phyloP scores from a whole-genome alignment of 2,888 invertebrate species.

The Oxyscelio sp. region DNA sequence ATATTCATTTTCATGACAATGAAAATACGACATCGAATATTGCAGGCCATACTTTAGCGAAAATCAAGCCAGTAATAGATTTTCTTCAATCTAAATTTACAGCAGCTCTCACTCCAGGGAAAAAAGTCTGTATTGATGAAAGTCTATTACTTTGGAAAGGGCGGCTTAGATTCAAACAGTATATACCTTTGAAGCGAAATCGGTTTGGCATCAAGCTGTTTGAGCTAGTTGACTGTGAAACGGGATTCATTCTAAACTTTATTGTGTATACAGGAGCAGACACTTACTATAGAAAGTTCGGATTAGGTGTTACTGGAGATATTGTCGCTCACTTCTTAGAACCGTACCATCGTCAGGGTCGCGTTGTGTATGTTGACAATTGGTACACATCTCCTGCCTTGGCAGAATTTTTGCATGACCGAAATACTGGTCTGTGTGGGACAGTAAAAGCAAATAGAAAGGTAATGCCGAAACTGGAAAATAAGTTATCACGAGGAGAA shows the following conservation, averaged over 20 bases:
- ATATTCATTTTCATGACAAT: conserved; percentile 58
- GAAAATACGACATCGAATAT: conserved; percentile 23
- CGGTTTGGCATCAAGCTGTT: no score
- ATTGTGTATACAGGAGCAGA: conserved; percentile 51
- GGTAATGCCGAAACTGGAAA: conserved; percentile 43
- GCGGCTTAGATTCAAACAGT: conserved; percentile 47
- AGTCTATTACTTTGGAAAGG: conserved; percentile 49
- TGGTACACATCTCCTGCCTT: no score
- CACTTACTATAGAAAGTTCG: conserved; percentile 58
- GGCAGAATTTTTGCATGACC: no score
- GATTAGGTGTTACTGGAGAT: conserved; percentile 60
- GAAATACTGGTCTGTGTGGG: conserved; percentile 57
- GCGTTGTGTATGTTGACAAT: conserved; percentile 45
- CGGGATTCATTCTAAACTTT: conserved; percentile 56
- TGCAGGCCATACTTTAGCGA: conserved; percentile 38
- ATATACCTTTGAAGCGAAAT: conserved; percentile 50
- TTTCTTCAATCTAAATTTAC: conserved; percentile 42
- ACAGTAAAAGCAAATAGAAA: no score
- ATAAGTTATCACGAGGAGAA: conserved; percentile 45
- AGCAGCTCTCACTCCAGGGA: conserved; percentile 42
- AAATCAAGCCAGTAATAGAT: conserved; percentile 53
- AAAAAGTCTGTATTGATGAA: conserved; percentile 56
- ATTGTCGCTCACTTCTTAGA: conserved; percentile 61
- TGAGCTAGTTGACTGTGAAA: conserved; percentile 59
- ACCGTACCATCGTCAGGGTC: conserved; percentile 54